Conservation (phyloP, 1,140 invertebrate genomes). For the Drosophila sp. region DNA sequence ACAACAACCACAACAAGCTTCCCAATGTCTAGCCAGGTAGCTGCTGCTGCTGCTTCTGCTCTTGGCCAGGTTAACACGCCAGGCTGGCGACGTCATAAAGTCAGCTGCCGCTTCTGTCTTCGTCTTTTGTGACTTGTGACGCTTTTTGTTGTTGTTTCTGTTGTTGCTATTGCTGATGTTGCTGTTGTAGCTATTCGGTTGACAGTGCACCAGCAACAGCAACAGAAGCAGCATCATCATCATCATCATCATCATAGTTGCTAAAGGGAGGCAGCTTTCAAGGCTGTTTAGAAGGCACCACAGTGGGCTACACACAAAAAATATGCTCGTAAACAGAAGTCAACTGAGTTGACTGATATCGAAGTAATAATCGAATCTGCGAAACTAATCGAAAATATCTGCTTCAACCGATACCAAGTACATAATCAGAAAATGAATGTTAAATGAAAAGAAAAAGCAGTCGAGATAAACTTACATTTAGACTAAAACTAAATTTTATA, state of each 20-base stretch:
- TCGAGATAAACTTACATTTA: too few species aligned
- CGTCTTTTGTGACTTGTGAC: constrained; percentile 74
- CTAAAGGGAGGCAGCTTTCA: constrained; percentile 65
- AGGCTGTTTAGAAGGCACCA: constrained; percentile 76
- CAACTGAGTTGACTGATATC: too few species aligned
- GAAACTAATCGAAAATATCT: too few species aligned
- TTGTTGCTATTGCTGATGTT: constrained; percentile 39
- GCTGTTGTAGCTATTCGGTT: constrained; percentile 60
- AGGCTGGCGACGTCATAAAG: constrained; percentile 79
- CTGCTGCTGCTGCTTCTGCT: constrained; percentile 52
- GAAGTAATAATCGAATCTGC: too few species aligned
- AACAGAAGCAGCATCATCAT: constrained; percentile 16
- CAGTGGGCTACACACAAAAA: background rate
- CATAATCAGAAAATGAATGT: too few species aligned
- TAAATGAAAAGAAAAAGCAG: too few species aligned
- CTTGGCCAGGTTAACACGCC: constrained; percentile 77
- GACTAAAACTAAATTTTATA: too few species aligned
- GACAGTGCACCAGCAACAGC: constrained; percentile 51
- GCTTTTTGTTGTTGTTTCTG: constrained; percentile 49
- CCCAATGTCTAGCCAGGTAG: constrained; percentile 65
- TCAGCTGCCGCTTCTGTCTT: constrained; percentile 69
- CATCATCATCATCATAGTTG: constrained; percentile 1
- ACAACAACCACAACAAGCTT: constrained; percentile 65
- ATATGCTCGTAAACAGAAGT: constrained; percentile 27
- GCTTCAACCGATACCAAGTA: too few species aligned